Percentiles rank a stretch among this genome's conserved stretches.
phyloP scores from a whole-genome alignment of 2,797 vertebrate species.

The Paramormyrops hopkinsi region DNA sequence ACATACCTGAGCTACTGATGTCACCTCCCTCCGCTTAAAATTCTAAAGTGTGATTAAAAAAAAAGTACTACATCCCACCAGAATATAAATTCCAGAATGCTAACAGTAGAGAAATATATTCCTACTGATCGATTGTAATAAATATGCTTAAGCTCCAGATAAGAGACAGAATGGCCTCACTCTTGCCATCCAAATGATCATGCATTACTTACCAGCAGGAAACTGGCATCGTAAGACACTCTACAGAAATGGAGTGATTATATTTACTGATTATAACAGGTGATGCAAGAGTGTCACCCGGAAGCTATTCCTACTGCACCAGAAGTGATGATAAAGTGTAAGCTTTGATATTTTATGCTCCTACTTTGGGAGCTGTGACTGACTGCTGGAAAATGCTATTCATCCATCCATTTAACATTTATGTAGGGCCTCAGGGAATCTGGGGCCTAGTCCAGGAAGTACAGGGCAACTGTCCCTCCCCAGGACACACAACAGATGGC shows the following conservation, averaged over 20 bases:
- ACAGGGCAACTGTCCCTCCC: neutral
- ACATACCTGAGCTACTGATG: neutral
- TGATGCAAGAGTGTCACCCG: neutral
- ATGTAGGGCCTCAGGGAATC: neutral
- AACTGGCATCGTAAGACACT: neutral
- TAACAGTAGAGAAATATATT: neutral
- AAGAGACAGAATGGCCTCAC: neutral
- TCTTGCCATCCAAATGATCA: neutral
- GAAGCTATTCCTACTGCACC: neutral
- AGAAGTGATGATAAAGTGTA: neutral
- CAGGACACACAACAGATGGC: neutral
- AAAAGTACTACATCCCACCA: neutral
- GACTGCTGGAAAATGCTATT: neutral
- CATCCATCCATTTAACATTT: neutral
- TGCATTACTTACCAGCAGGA: neutral
- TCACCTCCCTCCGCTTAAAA: neutral
- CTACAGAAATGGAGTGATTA: neutral
- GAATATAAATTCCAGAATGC: neutral
- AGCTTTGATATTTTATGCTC: neutral
- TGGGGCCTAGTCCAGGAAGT: neutral
- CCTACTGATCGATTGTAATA: neutral
- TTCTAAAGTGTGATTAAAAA: neutral
- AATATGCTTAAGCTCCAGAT: neutral
- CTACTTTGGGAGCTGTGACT: neutral
- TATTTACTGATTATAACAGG: neutral